Evolutionary conservation across 2,888 invertebrate species (phyloP).

Genomic region (Monochamus alternatus): DNA sequence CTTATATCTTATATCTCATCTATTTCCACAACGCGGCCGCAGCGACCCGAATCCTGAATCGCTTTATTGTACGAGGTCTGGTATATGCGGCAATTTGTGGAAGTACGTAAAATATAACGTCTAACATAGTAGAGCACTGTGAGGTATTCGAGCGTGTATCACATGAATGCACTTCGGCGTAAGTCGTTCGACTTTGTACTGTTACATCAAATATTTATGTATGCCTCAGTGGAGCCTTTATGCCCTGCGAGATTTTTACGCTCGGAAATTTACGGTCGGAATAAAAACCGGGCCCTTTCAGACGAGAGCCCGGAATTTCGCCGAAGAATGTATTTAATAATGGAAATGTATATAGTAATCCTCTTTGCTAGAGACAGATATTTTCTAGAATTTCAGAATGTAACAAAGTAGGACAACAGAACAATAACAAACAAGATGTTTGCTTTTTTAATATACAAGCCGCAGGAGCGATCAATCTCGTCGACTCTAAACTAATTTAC

Average conservation of each 20-base stretch:
- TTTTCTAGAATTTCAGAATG: neutral
- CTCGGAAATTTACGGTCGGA: constrained; percentile 60
- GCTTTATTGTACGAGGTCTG: neutral
- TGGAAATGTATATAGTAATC: no score
- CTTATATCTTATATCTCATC: neutral
- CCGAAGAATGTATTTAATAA: neutral
- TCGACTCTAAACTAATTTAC: no score
- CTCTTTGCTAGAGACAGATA: neutral
- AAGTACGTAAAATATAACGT: constrained; percentile 22
- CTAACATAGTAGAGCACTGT: constrained; percentile 14
- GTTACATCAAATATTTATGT: constrained; percentile 62
- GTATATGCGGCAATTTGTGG: constrained; percentile 13
- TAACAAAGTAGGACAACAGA: no score
- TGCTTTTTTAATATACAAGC: no score
- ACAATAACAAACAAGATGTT: no score
- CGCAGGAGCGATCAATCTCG: no score
- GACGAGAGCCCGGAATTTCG: neutral
- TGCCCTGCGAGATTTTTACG: constrained; percentile 56
- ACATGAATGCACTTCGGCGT: constrained; percentile 55
- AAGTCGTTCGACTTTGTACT: constrained; percentile 55
- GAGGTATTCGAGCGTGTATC: constrained; percentile 51
- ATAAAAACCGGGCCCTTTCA: constrained; percentile 48
- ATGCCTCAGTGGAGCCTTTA: constrained; percentile 61
- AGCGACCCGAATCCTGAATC: neutral
- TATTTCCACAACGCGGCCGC: neutral